phyloP scores from a whole-genome alignment of 2,797 vertebrate species.

The Carapus acus region DNA sequence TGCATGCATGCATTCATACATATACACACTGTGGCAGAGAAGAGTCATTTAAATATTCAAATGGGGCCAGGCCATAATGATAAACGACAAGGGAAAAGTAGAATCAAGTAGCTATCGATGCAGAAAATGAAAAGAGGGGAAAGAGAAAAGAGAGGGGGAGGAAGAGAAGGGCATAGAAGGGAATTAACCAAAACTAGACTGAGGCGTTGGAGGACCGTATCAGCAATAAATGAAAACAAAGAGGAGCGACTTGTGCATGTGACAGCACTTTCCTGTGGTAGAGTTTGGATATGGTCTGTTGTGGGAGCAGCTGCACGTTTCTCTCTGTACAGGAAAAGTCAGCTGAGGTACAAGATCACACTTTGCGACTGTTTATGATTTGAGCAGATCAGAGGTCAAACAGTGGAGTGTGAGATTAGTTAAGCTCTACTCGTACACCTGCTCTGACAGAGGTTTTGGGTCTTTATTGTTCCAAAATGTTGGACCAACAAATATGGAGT shows the following conservation, averaged over 20 bases:
- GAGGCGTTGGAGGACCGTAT: conserved; percentile 30
- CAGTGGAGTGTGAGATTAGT: too few species aligned
- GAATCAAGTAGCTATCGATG: conserved; percentile 79
- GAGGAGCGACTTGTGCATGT: conserved; percentile 13
- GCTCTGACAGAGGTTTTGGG: too few species aligned
- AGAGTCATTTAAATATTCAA: conserved; percentile 79
- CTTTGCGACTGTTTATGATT: too few species aligned
- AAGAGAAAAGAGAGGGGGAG: conserved; percentile 43
- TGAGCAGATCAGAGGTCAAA: too few species aligned
- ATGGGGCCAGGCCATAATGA: conserved; percentile 72
- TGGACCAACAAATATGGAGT: too few species aligned
- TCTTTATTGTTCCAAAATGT: too few species aligned
- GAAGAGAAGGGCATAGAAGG: conserved; percentile 14
- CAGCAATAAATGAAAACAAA: conserved; percentile 24
- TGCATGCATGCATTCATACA: not conserved
- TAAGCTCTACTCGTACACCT: too few species aligned
- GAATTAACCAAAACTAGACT: conserved; percentile 44
- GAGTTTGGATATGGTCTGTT: too few species aligned
- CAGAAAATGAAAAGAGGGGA: conserved; percentile 78
- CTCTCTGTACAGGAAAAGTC: too few species aligned
- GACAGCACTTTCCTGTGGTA: conserved; percentile 1
- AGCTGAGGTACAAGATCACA: too few species aligned
- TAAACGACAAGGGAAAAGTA: conserved; percentile 76
- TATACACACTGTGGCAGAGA: conserved; percentile 28
- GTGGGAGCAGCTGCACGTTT: too few species aligned